Percentiles rank a stretch among this genome's conserved stretches.
phyloP scores from a whole-genome alignment of 2,797 vertebrate genomes.

The Sebastolobus altivelis region DNA sequence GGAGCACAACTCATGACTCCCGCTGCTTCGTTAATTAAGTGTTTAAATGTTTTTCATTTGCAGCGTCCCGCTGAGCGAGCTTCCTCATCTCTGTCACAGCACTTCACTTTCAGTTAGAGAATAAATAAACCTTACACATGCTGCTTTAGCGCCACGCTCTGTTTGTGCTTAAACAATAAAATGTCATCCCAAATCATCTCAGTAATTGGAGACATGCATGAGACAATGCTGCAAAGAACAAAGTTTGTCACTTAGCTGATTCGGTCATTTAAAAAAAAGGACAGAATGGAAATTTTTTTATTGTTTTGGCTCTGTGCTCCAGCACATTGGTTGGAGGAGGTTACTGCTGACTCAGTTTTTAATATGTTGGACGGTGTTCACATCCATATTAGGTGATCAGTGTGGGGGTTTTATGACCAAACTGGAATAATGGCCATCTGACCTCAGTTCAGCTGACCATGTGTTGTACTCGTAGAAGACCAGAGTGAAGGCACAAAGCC shows the following conservation, averaged over 20 bases:
- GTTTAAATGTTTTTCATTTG: slow-evolving; percentile 25
- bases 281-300: neutral
- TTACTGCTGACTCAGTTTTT: too few species aligned
- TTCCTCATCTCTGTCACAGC: slow-evolving; percentile 12
- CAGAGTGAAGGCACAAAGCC: neutral
- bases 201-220: neutral
- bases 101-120: neutral
- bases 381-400: neutral
- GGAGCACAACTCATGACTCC: neutral
- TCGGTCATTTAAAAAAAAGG: neutral
- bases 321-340: neutral
- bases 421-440: neutral
- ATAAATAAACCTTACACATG: neutral
- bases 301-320: neutral
- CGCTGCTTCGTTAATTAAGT: slow-evolving; percentile 8
- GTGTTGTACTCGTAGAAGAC: neutral
- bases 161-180: neutral
- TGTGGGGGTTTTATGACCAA: neutral
- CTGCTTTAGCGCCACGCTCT: neutral
- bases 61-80: slow-evolving; percentile 7
- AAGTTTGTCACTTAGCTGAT: neutral
- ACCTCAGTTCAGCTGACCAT: neutral
- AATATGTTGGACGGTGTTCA: neutral
- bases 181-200: slow-evolving; percentile 1
- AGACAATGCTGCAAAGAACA: neutral